Evolutionary conservation across 2,113 vertebrate genomes (phyloP).

Genomic region (Heterotilapia buettikoferi): DNA sequence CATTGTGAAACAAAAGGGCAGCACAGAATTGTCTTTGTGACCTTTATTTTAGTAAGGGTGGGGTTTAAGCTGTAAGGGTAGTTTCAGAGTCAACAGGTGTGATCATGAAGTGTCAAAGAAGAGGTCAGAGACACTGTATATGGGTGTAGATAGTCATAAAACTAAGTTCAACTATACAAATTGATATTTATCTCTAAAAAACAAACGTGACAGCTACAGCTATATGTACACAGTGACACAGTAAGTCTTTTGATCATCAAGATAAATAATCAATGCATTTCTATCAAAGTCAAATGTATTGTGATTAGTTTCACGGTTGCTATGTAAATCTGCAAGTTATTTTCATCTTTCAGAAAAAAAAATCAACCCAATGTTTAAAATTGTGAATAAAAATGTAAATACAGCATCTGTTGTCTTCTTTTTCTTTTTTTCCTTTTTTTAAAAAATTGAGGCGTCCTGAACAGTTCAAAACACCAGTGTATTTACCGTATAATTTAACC

Average conservation of each 20-base stretch:
- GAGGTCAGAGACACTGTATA: not conserved
- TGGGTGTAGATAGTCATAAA: not conserved
- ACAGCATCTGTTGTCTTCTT: fast-evolving
- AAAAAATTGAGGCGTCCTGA: fast-evolving
- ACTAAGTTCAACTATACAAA: fast-evolving
- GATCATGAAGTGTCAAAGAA: not conserved
- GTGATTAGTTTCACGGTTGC: fast-evolving
- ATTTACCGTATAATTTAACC: fast-evolving
- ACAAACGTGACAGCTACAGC: fast-evolving
- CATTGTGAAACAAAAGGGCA: not conserved
- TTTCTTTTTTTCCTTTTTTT: fast-evolving
- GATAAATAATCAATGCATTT: fast-evolving
- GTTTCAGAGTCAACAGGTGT: not conserved
- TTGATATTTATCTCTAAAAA: fast-evolving
- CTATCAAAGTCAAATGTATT: fast-evolving
- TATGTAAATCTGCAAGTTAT: not conserved
- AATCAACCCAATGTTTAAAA: not conserved
- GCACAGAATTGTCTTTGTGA: fast-evolving
- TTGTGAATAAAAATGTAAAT: not conserved
- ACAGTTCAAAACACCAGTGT: not conserved
- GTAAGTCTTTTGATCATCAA: fast-evolving
- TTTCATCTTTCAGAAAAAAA: not conserved
- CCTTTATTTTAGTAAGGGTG: fast-evolving
- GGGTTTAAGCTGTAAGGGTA: not conserved
- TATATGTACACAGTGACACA: fast-evolving